Percentiles rank a stretch among this genome's conserved stretches.
These are phyloP conservation scores for Cremastinae sp. DNA, from an alignment of 2,888 invertebrate species.

Conservation along the genomic window DNA sequence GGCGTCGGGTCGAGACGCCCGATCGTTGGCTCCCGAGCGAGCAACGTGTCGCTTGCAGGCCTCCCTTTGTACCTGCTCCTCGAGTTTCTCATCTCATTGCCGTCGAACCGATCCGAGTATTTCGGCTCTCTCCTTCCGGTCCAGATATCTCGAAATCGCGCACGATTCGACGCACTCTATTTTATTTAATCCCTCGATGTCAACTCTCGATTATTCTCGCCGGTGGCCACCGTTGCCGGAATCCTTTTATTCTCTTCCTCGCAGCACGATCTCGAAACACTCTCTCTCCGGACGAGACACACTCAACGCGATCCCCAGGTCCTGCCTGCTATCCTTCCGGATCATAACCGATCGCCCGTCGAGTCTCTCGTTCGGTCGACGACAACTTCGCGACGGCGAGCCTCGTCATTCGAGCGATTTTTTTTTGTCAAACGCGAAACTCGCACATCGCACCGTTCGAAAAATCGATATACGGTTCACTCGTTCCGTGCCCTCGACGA, in stretches of 20 bases:
- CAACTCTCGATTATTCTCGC: too few species aligned
- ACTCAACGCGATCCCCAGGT: conserved; percentile 45
- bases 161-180: conserved; percentile 44
- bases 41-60: conserved; percentile 45
- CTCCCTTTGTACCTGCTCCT: conserved; percentile 68
- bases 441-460: background rate
- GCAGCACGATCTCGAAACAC: conserved; percentile 41
- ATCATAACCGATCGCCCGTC: conserved; percentile 28
- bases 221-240: too few species aligned
- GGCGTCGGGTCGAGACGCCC: conserved; percentile 63
- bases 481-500: too few species aligned
- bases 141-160: conserved; percentile 39
- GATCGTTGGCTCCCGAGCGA: conserved; percentile 30
- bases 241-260: background rate
- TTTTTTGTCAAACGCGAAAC: too few species aligned
- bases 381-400: conserved; percentile 8
- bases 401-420: too few species aligned
- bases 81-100: conserved; percentile 67
- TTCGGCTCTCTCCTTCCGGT: background rate
- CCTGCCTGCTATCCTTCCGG: conserved; percentile 27
- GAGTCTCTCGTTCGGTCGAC: conserved; percentile 6
- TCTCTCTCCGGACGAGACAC: conserved; percentile 34
- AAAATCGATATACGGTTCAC: too few species aligned
- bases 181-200: too few species aligned
- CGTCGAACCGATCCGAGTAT: conserved; percentile 11